Evolutionary conservation across 2,797 vertebrate species (phyloP).

Genomic region (Benthosema pterotum): DNA sequence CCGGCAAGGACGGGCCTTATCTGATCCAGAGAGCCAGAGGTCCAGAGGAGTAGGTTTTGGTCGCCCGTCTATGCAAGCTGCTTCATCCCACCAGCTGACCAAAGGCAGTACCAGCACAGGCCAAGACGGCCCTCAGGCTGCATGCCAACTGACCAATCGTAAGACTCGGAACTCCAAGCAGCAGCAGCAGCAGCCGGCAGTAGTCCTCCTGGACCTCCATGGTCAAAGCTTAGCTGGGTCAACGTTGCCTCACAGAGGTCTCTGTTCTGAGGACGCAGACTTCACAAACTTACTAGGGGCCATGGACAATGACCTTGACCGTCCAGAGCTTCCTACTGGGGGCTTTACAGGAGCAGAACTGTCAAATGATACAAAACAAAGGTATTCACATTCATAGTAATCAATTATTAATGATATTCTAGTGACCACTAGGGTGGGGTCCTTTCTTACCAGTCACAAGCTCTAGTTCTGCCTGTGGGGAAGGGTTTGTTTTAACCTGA

Average conservation of each 20-base stretch:
- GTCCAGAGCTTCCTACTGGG: conserved; percentile 85
- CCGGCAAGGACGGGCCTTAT: conserved; percentile 82
- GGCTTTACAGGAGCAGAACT: conserved; percentile 85
- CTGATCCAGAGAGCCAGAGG: conserved; percentile 84
- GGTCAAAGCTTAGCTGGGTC: conserved; percentile 63
- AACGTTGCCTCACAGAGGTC: conserved; percentile 59
- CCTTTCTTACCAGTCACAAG: no score
- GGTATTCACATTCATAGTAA: conserved; percentile 71
- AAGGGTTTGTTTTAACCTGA: no score
- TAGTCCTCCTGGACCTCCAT: conserved; percentile 76
- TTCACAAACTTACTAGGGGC: conserved; percentile 89
- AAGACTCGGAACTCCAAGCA: conserved; percentile 83
- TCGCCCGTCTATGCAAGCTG: conserved; percentile 84
- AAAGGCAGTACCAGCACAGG: conserved; percentile 70
- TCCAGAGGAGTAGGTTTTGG: conserved; percentile 80
- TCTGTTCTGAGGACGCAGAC: conserved; percentile 89
- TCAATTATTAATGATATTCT: no score
- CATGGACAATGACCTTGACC: conserved; percentile 96
- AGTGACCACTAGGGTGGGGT: no score
- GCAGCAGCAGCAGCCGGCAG: conserved; percentile 69
- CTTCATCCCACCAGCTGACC: conserved; percentile 69
- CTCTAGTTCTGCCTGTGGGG: no score
- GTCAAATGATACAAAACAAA: conserved; percentile 89
- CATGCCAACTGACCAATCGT: conserved; percentile 80
- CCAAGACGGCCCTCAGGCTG: conserved; percentile 78